Base-by-base conservation (phyloP, 2,113 vertebrate genomes). In the Lycaon pictus region DNA sequence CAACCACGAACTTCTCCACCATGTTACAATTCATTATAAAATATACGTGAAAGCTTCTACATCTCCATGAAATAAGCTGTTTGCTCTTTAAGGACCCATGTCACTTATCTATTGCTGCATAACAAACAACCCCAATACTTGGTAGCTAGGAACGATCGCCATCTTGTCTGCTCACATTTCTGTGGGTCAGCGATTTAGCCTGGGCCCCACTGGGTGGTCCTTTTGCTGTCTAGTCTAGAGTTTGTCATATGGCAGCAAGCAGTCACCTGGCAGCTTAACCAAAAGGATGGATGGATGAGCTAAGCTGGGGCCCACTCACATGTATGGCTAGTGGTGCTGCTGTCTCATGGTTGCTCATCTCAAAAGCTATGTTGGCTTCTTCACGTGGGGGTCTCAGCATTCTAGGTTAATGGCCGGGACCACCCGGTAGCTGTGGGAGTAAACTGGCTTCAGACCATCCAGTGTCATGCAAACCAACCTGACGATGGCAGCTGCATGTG, bases 51-150 rank as follows among this genome's bases (percentile, higher is more conserved):
- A 56, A 29, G 11, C 0, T 2, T 71, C 16, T 16, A 4, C 8
- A 3, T 43, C 5, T 71, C 62, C 20, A 22, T 0, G 7, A 43
- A 12, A 16, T n/a, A 0, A 55, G 3, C 12, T 9, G 13, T 12
- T 12, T 5, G 48, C 58, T 23, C 29, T 1, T 25, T 2, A 43
- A 71, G n/a, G 71, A 9, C 11, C 15, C 8, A 5, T 7, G 3
- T 13, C 10, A 0, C 5, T 67, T 16, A 56, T 16, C 19, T 9
- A 29, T 4, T 1, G 2, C 67, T 25, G 81, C 0, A 0, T 62
- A 85, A 37, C 32, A 71, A 80, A 29, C 4, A n/a, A 13, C 19
- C 58, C 53, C 23, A 3, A 32, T 23, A 19, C 9, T 9, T 1
- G 0, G 32, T 1, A 32, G 53, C 79, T 35, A 27, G 48, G 32